Base-by-base conservation (phyloP, 2,888 invertebrate genomes). In the Ceramica pisi region DNA sequence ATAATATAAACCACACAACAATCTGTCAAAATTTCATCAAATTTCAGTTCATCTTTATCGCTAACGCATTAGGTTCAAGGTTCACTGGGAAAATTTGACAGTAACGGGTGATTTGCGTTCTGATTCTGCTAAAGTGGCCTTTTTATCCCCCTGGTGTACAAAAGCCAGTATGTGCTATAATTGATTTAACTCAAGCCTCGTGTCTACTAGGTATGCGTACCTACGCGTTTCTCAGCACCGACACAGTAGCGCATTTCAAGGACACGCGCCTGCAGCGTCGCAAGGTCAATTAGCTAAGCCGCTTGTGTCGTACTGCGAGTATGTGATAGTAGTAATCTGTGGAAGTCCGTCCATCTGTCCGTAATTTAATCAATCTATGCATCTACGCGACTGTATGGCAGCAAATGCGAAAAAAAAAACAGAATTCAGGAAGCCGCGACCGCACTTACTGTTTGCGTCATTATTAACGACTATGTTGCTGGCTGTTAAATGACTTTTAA, bases 221-320 rank as follows among this genome's bases (percentile, higher is more conserved):
- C n/a, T n/a, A 67, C 26, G 19, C 35, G 19, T 44, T 35, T 48
- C n/a, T 23, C 21, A 31, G 59, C 23, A 21, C 31, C 44, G 44
- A 31, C 46, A 44, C 26, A 55, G 74, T 59, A 46, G 61, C 56
- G 60, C 53, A 62, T 67, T 72, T 82, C 61, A 79, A 82, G 83
- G 79, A 72, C 74, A 79, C 31, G n/a, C 57, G 46, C 67, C 83
- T 80, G 79, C 83, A 83, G 55, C 35, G 67, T 80, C 55, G 44
- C 67, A 80, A 80, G 79, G 79, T 79, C 80, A 80, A 80, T 80
- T 73, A 80, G 55, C 23, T 67, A 72, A 67, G 57, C 63, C 53
- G 53, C 23, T 63, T 61, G 62, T 62, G 56, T 41, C 53, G 38
- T 41, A 31, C 14, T 56, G 57, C 35, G 48, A 69, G 78, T 26